Conservation (phyloP, 2,113 vertebrate genomes). For the Pseudonaja textilis region DNA sequence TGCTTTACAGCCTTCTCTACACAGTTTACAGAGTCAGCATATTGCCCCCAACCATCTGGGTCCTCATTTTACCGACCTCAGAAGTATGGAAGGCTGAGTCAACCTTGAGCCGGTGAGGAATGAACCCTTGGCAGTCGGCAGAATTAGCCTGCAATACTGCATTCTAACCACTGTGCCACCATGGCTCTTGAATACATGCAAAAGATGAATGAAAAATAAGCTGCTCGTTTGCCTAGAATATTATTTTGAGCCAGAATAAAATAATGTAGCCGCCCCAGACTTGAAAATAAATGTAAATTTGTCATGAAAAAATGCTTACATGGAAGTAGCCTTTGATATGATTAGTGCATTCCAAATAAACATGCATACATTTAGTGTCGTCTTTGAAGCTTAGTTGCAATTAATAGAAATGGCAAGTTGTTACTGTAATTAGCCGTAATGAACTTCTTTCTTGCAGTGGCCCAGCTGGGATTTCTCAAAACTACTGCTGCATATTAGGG, state of each 20-base stretch:
- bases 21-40: too few relatives aligned
- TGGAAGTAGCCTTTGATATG: neutral
- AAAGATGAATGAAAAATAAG: neutral
- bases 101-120: too few relatives aligned
- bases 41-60: too few relatives aligned
- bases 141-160: too few relatives aligned
- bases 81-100: too few relatives aligned
- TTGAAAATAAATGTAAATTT: neutral
- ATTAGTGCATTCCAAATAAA: neutral
- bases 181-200: too few relatives aligned
- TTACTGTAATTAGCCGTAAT: neutral
- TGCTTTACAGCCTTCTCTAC: too few relatives aligned
- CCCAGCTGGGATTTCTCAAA: neutral
- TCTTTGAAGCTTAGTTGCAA: neutral
- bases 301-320: neutral
- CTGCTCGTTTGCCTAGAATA: neutral
- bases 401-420: neutral
- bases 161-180: too few relatives aligned
- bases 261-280: neutral
- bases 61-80: too few relatives aligned
- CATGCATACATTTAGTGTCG: neutral
- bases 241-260: neutral
- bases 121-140: too few relatives aligned
- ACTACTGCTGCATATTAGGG: accelerated
- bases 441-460: neutral